Evolutionary conservation across 2,113 vertebrate genomes (phyloP), one percentile per base, ranked within the genome.

Genomic region (Neotragus moschatus): DNA sequence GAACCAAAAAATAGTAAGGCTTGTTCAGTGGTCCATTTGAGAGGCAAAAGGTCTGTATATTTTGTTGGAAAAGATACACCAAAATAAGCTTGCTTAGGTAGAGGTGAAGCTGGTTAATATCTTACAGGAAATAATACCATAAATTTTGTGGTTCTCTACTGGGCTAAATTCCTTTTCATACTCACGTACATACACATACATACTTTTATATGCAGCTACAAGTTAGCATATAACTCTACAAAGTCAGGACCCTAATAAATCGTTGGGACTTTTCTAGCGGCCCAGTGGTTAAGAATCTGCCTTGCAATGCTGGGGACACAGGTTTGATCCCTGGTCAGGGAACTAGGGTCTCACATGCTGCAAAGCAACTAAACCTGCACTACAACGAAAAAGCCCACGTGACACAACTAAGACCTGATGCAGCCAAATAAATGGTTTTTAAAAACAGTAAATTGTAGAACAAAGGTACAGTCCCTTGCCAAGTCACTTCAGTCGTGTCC

Each of bases 111-210:
- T 86, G 86, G 55, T 47, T 87, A 61, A 45, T 79, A 55, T 92
- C 58, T 97, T 88, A n/a, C 3, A 60, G 94, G 43, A n/a, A 96
- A 81, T 96, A 97, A 96, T 91, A 80, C 45, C 66, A 12, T 89
- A 60, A 95, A n/a, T 89, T 91, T 39, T n/a, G 17, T 91, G 56
- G 7, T 58, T 91, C 43, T 79, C 3, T 89, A 49, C 55, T 90
- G 26, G n/a, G 53, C 86, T 93, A 45, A 96, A 89, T n/a, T 47
- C 36, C 15, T 93, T 85, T 94, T 49, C 28, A 89, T 61, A 33
- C 73, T 91, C 21, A 45, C 4, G 3, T 63, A 39, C 25, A 63
- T 4, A 9, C 43, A 45, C 2, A 3, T 21, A 39, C 16, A 16
- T 60, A 60, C 45, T 77, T 90, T 17, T 66, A 79, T 43, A 5